These are phyloP conservation scores for Pyrocephalus nanus DNA, from an alignment of 2,797 vertebrate genomes.

Conservation along the genomic window DNA sequence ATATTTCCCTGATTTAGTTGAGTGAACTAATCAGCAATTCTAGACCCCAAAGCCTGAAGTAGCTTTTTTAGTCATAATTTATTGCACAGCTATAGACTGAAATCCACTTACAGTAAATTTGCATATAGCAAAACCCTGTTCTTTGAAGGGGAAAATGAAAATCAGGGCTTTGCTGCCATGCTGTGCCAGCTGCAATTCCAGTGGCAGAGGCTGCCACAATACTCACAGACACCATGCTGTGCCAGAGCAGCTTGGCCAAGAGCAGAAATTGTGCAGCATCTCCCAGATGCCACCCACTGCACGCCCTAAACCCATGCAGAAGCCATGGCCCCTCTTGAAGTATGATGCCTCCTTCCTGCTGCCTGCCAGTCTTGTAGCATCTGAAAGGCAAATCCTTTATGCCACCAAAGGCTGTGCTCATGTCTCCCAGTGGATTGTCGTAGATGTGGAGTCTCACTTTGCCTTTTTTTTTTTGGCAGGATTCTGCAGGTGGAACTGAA, in stretches of 20 bases:
- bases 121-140: not conserved
- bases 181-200: not conserved
- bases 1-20: not conserved
- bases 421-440: not conserved
- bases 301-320: accelerated
- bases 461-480: conserved; percentile 62
- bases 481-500: conserved; percentile 73
- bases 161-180: not conserved
- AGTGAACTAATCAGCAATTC: not conserved
- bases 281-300: not conserved
- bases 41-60: not conserved
- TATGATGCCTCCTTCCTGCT: not conserved
- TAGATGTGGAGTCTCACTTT: not conserved
- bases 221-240: accelerated
- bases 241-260: not conserved
- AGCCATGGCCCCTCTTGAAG: not conserved
- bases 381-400: not conserved
- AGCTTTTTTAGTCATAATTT: conserved; percentile 9
- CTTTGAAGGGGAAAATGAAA: not conserved
- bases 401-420: not conserved
- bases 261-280: not conserved
- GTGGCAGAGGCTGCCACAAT: not conserved
- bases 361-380: not conserved
- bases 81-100: not conserved
- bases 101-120: not conserved